Conservation (phyloP, 1,140 invertebrate species). For the Cydia strobilella region DNA sequence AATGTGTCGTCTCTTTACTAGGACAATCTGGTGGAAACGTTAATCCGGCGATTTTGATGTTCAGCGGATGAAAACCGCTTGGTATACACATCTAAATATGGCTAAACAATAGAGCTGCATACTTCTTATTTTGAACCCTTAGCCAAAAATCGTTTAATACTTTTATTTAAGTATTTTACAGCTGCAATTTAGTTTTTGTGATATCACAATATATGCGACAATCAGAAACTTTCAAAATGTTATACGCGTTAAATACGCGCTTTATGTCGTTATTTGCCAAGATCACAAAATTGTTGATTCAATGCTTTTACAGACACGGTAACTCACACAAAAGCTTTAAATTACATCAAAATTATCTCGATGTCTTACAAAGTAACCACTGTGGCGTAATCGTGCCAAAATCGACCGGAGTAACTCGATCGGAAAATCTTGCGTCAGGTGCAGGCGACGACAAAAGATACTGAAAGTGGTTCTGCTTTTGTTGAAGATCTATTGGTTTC, state of each 20-base stretch:
- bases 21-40: background rate
- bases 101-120: background rate
- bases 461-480: constrained; percentile 15
- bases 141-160: no score
- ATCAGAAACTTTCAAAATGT: no score
- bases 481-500: constrained; percentile 9
- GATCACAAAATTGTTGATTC: background rate
- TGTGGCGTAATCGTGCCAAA: constrained; percentile 16
- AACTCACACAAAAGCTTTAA: background rate
- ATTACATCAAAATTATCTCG: constrained; percentile 32
- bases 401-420: background rate
- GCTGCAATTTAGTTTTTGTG: background rate
- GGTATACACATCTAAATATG: background rate
- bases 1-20: constrained; percentile 4
- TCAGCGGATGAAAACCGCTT: background rate
- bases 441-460: constrained; percentile 1
- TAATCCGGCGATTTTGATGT: background rate
- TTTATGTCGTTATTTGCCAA: background rate
- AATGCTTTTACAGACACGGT: background rate
- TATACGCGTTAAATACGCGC: no score
- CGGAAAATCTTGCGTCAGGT: constrained; percentile 26
- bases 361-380: background rate
- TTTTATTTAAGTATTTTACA: no score
- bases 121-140: background rate
- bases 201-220: background rate